Evolutionary conservation across 2,888 invertebrate genomes (phyloP).

Genomic region (Heliconius aoede): DNA sequence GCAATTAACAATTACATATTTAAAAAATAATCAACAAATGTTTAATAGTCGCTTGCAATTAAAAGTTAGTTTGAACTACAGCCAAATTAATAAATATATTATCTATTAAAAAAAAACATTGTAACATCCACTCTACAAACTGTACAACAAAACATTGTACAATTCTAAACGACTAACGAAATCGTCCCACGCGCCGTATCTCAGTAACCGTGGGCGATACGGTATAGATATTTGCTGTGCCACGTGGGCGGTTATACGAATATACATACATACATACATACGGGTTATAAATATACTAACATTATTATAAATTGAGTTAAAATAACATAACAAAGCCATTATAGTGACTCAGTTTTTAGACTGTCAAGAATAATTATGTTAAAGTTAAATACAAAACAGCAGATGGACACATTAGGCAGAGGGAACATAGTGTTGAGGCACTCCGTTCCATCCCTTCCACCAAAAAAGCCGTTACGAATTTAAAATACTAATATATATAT

Average conservation of each 20-base stretch:
- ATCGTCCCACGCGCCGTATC: constrained; percentile 14
- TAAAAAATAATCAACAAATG: too few species aligned
- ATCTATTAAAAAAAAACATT: neutral
- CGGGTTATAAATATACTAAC: neutral
- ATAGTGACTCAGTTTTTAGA: neutral
- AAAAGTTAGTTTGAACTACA: neutral
- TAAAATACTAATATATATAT: too few species aligned
- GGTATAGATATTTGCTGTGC: neutral
- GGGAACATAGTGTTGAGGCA: too few species aligned
- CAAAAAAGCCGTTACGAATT: too few species aligned
- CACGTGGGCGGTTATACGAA: constrained; percentile 9
- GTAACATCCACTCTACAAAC: neutral
- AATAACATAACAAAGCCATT: neutral
- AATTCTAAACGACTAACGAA: constrained; percentile 1
- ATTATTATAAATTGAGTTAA: neutral
- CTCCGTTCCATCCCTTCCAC: too few species aligned
- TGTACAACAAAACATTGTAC: neutral
- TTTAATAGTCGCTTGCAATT: too few species aligned
- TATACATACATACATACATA: neutral
- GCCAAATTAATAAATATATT: neutral
- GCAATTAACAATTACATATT: too few species aligned
- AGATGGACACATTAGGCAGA: neutral
- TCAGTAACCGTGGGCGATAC: neutral
- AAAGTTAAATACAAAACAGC: neutral
- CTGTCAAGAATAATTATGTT: neutral